phyloP scores from a whole-genome alignment of 2,797 vertebrate species.

The Oreonectes daqikongensis region DNA sequence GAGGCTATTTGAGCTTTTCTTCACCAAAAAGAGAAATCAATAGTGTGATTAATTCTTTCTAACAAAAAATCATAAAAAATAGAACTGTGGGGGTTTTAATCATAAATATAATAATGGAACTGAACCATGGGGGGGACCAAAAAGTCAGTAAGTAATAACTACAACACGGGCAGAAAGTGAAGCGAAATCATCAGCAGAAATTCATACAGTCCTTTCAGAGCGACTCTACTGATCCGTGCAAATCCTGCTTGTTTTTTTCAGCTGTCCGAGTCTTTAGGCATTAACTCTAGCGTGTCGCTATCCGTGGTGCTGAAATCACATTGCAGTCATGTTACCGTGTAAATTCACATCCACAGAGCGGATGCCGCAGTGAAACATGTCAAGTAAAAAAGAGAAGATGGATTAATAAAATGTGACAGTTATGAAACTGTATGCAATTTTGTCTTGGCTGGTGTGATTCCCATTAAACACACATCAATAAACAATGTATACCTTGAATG shows the following conservation, averaged over 20 bases:
- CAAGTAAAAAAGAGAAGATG: not conserved
- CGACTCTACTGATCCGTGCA: not conserved
- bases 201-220: not conserved
- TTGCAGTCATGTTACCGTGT: not conserved
- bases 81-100: not conserved
- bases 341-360: not conserved
- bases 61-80: not conserved
- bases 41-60: conserved; percentile 5
- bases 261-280: conserved; percentile 8
- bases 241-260: conserved; percentile 6
- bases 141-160: not conserved
- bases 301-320: conserved; percentile 36
- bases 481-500: no score
- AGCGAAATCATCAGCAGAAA: conserved; percentile 1
- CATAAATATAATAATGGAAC: not conserved
- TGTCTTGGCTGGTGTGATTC: no score
- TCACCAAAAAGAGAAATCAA: conserved; percentile 6
- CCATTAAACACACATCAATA: no score
- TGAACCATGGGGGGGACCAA: not conserved
- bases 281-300: not conserved
- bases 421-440: not conserved
- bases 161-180: not conserved
- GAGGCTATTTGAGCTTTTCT: conserved; percentile 5
- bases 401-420: not conserved
- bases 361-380: not conserved